Conservation (phyloP, 2,888 invertebrate genomes). For the Eustalomyia histrio region DNA sequence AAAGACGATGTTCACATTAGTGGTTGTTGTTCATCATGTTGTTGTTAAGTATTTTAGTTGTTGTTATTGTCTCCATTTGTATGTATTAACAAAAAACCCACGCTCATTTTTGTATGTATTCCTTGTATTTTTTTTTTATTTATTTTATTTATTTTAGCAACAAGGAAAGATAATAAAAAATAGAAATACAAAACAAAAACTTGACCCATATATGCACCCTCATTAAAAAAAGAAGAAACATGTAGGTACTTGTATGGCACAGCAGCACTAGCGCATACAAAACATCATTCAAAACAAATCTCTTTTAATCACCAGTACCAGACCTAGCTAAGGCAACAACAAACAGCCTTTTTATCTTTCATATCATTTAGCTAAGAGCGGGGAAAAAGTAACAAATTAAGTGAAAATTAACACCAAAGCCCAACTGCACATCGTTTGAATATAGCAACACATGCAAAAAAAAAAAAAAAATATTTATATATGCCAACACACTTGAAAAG, state of each 20-base stretch:
- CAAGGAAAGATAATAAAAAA: background rate
- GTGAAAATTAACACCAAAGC: background rate
- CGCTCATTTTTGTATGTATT: constrained; percentile 3
- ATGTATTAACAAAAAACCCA: background rate
- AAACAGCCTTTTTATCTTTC: background rate
- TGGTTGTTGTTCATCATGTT: background rate
- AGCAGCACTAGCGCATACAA: background rate
- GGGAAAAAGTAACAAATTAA: background rate
- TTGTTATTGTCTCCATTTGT: background rate
- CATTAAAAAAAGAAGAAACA: constrained; percentile 41
- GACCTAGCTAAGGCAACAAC: background rate
- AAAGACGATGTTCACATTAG: constrained; percentile 6
- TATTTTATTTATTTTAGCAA: background rate
- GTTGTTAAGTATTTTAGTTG: background rate
- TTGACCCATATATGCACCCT: constrained; percentile 59
- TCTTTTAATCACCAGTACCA: background rate
- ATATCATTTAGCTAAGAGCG: background rate
- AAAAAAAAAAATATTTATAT: too few species aligned
- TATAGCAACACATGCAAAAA: background rate
- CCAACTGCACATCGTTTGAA: background rate
- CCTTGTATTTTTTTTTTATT: background rate
- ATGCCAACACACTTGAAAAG: background rate
- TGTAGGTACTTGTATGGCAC: background rate
- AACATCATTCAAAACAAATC: background rate
- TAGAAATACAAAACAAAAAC: constrained; percentile 49